Percentiles rank a stretch among this genome's conserved stretches.
Evolutionary conservation across 1,140 invertebrate species (phyloP).

Genomic region (Lordiphosa stackelbergi): DNA sequence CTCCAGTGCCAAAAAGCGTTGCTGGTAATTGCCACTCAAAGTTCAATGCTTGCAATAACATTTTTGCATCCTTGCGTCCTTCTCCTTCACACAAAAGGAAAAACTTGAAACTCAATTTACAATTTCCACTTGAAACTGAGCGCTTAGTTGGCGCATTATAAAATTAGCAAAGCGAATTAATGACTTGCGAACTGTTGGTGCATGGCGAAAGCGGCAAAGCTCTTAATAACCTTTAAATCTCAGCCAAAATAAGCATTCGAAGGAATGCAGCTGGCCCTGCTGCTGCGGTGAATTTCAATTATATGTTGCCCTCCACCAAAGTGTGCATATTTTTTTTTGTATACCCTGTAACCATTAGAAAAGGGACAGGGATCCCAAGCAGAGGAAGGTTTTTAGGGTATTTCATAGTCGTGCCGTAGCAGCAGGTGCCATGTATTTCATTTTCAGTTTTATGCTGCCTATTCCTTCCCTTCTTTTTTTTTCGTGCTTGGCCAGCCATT

Average conservation of each 20-base stretch:
- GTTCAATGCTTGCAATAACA: conserved; percentile 44
- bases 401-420: background rate
- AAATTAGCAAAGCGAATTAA: conserved; percentile 42
- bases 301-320: too few species aligned
- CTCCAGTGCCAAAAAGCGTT: background rate
- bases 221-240: conserved; percentile 34
- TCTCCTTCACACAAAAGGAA: background rate
- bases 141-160: conserved; percentile 14
- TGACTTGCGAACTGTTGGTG: background rate
- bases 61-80: background rate
- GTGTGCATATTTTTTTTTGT: too few species aligned
- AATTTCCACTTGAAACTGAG: conserved; percentile 7
- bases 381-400: background rate
- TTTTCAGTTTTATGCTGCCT: conserved; percentile 61
- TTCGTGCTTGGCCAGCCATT: conserved; percentile 39
- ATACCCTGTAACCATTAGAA: background rate
- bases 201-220: conserved; percentile 1
- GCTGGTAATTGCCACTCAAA: conserved; percentile 59
- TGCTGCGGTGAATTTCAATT: conserved; percentile 66
- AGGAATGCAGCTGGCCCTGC: background rate
- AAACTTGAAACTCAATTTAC: conserved; percentile 16
- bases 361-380: too few species aligned
- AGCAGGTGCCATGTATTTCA: conserved; percentile 54
- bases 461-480: conserved; percentile 34
- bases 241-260: conserved; percentile 2